phyloP scores from a whole-genome alignment of 1,140 invertebrate genomes.

The Drosophila bipectinata region DNA sequence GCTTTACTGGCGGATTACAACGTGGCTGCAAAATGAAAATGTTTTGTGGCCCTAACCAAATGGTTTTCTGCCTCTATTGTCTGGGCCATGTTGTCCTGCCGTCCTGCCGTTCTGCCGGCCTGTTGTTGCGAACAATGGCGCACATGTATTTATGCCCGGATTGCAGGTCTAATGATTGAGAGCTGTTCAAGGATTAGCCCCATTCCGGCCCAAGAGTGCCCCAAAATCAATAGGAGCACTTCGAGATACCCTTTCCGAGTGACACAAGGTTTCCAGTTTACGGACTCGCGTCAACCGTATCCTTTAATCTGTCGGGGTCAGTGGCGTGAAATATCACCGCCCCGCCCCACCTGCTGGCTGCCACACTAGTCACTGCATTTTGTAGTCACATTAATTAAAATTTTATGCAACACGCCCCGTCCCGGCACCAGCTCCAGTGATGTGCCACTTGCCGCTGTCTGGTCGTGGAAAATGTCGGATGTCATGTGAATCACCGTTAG shows the following conservation, averaged over 20 bases:
- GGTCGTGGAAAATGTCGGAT: constrained; percentile 38
- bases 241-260: too few species aligned
- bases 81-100: neutral
- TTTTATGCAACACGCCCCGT: constrained; percentile 60
- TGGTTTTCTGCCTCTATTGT: constrained; percentile 31
- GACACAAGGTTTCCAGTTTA: neutral
- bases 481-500: constrained; percentile 67
- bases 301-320: constrained; percentile 21
- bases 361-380: constrained; percentile 48
- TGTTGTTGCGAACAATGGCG: constrained; percentile 12
- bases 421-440: constrained; percentile 5
- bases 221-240: constrained; percentile 27
- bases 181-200: constrained; percentile 8
- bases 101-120: constrained; percentile 1
- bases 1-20: constrained; percentile 28
- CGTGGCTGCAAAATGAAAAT: constrained; percentile 37
- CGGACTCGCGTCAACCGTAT: constrained; percentile 19
- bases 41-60: constrained; percentile 43
- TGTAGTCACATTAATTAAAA: constrained; percentile 76
- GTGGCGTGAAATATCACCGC: constrained; percentile 1
- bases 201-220: too few species aligned
- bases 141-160: constrained; percentile 31
- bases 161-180: constrained; percentile 46
- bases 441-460: constrained; percentile 2
- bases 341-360: neutral